These are phyloP conservation scores for Megalurothrips usitatus DNA, from an alignment of 2,888 invertebrate genomes.

Conservation along the genomic window DNA sequence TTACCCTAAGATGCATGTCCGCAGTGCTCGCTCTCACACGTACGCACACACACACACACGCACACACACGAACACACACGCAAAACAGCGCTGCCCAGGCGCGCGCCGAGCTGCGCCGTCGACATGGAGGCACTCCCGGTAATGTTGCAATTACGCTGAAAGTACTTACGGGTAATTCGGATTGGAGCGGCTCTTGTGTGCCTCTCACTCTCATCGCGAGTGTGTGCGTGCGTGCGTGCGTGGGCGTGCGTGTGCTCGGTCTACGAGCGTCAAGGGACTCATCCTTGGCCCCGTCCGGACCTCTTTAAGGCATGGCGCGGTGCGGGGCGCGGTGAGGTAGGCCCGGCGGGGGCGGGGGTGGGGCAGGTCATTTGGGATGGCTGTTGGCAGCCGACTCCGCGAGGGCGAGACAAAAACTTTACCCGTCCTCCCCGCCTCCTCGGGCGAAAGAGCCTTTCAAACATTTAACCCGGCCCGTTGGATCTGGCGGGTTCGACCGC, in stretches of 20 bases:
- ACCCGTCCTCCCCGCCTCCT: not conserved
- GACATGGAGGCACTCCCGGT: not conserved
- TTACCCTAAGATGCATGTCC: too few species aligned
- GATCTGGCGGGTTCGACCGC: too few species aligned
- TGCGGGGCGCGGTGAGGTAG: not conserved
- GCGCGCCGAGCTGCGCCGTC: too few species aligned
- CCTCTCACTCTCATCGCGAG: not conserved
- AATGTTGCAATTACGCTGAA: constrained; percentile 19
- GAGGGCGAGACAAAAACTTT: too few species aligned
- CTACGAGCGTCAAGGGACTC: constrained; percentile 21
- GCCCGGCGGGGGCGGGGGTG: not conserved
- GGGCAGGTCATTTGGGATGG: not conserved
- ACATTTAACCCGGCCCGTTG: too few species aligned
- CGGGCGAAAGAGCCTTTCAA: too few species aligned
- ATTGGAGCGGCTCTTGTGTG: not conserved
- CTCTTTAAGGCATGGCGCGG: not conserved
- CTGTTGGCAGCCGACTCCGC: too few species aligned
- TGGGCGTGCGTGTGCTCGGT: not conserved
- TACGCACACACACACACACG: not conserved
- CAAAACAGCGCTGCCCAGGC: too few species aligned
- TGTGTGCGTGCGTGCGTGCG: not conserved
- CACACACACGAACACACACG: too few species aligned
- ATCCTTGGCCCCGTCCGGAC: not conserved
- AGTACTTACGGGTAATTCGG: constrained; percentile 21
- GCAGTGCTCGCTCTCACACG: not conserved